Conservation (phyloP, 1,140 invertebrate genomes). For the Drosophila nannoptera region DNA sequence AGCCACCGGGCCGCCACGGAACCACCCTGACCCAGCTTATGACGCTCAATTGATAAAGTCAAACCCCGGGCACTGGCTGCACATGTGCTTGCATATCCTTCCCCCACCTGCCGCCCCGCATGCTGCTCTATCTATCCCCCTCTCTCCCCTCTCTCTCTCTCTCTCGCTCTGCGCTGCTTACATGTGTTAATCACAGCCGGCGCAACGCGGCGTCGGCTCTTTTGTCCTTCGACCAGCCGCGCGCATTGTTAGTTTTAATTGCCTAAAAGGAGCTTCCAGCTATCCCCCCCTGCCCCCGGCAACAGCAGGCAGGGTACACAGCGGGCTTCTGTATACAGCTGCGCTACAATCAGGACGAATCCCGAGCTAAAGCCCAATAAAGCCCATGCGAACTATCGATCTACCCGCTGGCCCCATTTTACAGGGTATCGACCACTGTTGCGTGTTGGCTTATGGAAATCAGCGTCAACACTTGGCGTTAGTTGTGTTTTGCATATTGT, state of each 20-base stretch:
- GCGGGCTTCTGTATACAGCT: too few relatives aligned
- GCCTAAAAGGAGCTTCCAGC: conserved; percentile 65
- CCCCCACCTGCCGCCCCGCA: background rate
- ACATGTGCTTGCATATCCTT: conserved; percentile 59
- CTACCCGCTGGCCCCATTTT: background rate
- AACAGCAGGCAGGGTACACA: conserved; percentile 8
- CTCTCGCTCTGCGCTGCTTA: conserved; percentile 55
- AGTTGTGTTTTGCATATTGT: conserved; percentile 73
- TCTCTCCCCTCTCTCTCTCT: conserved; percentile 12
- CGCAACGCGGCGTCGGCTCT: conserved; percentile 42
- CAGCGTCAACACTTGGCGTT: conserved; percentile 55
- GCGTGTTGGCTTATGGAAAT: conserved; percentile 22
- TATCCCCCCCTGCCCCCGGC: conserved; percentile 50
- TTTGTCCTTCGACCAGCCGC: conserved; percentile 42
- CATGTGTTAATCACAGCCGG: conserved; percentile 78
- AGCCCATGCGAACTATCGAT: too few relatives aligned
- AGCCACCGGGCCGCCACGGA: conserved; percentile 40
- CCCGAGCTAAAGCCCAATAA: too few relatives aligned
- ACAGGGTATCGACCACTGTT: conserved; percentile 31
- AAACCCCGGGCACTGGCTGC: conserved; percentile 50
- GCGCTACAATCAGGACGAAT: too few relatives aligned
- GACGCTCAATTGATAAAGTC: conserved; percentile 77
- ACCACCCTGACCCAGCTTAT: conserved; percentile 58
- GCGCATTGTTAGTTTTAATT: conserved; percentile 74
- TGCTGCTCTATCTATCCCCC: conserved; percentile 36